Base-by-base conservation (phyloP, 2,113 vertebrate species). In the Zapornia atra region DNA sequence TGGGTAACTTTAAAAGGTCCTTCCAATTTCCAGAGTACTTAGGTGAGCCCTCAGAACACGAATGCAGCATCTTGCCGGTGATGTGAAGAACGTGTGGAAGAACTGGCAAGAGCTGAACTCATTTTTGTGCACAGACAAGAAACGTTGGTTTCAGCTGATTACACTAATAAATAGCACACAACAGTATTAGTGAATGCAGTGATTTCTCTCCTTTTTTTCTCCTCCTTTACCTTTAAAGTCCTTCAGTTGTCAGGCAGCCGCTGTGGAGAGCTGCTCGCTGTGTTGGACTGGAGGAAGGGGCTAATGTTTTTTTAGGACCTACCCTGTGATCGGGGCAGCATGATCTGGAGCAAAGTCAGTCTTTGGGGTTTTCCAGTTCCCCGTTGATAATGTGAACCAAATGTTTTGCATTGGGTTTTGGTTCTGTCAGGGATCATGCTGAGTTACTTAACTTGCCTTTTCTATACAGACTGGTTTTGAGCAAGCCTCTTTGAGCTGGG, bases 1-100 rank as follows among this genome's bases (percentile, higher is more conserved):
- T 95, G 91, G 50, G 36, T 92, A 94, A 56, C 53, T 95, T 96
- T 89, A 91, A 95, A 94, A 92, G 73, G 63, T 77, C 82, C 42
- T 91, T 95, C 82, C 75, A 85, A 12, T 95, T 96, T 96, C 86
- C 76, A 95, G 82, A 90, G 40, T 91, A 88, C 64, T 79, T 93
- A 91, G 91, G 87, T 97, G 81, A 90, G 85, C 77, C 76, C 79
- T 86, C 29, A 9, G 82, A 90, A 93, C 71, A 65, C 34, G 73
- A 82, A 63, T 13, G 9, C 57, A 53, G 46, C n/a, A 86, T 83
- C 82, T 93, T 18, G 1, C 78, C 73, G 29, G 78, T 92, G 96
- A 88, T 1, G 6, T 93, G 91, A 88, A 88, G 81, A 77, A 81
- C 36, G 24, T 64, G 9, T 72, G 68, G 16, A 68, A 90, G 68